Percentiles rank a stretch among this genome's conserved stretches.
These are phyloP conservation scores for Phrynosoma platyrhinos DNA, from an alignment of 2,113 vertebrate species.

Conservation along the genomic window DNA sequence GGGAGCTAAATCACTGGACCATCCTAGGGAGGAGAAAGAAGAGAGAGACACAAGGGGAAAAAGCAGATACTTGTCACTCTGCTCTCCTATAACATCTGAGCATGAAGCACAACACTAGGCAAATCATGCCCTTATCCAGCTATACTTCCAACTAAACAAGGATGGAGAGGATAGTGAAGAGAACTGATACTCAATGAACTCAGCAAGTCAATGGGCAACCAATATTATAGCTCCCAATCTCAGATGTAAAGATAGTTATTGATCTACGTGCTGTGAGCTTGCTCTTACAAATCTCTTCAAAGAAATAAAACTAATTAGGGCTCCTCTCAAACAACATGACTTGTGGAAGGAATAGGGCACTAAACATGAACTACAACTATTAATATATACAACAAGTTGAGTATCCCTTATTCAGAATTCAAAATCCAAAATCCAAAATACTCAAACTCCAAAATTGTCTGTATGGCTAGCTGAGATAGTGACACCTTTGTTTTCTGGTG, in stretches of 20 bases:
- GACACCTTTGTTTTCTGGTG: too few species aligned
- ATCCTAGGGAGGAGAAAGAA: background rate
- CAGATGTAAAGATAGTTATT: background rate
- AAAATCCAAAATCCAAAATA: too few species aligned
- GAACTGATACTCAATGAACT: background rate
- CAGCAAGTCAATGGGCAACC: background rate
- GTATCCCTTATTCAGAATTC: too few species aligned
- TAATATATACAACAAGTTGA: constrained; percentile 18
- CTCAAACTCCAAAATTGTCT: too few species aligned
- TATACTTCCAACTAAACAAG: background rate
- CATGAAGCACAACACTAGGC: background rate
- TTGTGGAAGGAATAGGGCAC: background rate
- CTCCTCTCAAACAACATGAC: background rate
- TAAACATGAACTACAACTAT: constrained; percentile 1
- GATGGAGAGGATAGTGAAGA: background rate
- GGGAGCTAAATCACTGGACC: background rate
- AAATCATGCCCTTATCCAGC: background rate
- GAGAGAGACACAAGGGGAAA: too few species aligned
- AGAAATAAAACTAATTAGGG: background rate
- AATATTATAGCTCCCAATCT: background rate
- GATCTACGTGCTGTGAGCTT: background rate
- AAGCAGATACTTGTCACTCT: too few species aligned
- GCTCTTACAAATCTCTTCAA: background rate
- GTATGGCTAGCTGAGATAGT: too few species aligned
- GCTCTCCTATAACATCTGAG: background rate